phyloP scores from a whole-genome alignment of 2,888 invertebrate genomes.

The Sminthurinus aureus region DNA sequence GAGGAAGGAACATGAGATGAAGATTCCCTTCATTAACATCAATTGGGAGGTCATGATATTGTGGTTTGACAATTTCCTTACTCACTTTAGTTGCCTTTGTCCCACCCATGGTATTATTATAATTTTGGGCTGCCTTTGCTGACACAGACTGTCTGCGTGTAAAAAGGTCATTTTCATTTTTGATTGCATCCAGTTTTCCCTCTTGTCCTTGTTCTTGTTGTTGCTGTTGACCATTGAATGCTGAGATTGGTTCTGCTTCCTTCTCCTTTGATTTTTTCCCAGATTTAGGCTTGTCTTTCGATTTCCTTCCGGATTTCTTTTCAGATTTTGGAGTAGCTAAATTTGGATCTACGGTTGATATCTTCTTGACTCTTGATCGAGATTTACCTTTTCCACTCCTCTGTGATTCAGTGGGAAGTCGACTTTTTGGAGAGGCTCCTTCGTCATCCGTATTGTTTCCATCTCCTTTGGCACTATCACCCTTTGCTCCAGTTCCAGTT shows the following conservation, averaged over 20 bases:
- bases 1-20: conserved; percentile 38
- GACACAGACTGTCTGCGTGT: neutral
- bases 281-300: neutral
- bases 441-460: too few relatives aligned
- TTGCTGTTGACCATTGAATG: neutral
- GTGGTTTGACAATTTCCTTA: neutral
- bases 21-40: conserved; percentile 4
- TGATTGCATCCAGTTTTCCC: neutral
- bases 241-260: neutral
- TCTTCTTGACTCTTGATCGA: neutral
- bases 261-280: conserved; percentile 20
- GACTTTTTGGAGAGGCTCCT: too few relatives aligned
- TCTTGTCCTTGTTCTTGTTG: neutral
- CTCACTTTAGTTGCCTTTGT: neutral
- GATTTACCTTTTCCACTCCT: neutral
- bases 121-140: too few relatives aligned
- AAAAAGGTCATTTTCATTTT: conserved; percentile 9
- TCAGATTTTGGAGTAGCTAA: too few relatives aligned
- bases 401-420: neutral
- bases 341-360: too few relatives aligned
- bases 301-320: too few relatives aligned
- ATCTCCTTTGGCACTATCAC: too few relatives aligned
- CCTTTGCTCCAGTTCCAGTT: too few relatives aligned
- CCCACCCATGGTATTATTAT: neutral
- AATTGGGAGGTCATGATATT: conserved; percentile 12